Conservation (phyloP, 2,888 invertebrate species). For the Auanema sp. region DNA sequence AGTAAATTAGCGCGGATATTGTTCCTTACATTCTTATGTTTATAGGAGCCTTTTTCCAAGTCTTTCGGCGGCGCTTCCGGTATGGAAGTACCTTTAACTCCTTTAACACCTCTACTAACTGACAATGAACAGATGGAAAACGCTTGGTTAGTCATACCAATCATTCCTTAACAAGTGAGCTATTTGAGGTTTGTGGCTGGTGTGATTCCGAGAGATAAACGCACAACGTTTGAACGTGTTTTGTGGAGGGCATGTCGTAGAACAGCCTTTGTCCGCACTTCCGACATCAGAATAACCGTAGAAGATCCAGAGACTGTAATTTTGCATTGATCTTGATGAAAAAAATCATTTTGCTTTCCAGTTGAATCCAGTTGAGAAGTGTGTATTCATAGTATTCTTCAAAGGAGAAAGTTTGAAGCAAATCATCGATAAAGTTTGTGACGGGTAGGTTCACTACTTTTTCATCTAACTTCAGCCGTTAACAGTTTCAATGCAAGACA, state of each 20-base stretch:
- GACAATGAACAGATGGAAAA: constrained; percentile 22
- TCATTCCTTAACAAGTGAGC: neutral
- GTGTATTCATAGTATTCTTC: constrained; percentile 77
- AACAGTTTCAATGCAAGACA: constrained; percentile 85
- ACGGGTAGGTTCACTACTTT: constrained; percentile 72
- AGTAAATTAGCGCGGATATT: neutral
- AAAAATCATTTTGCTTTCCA: constrained; percentile 19
- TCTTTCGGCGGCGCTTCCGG: constrained; percentile 27
- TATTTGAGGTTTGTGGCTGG: constrained; percentile 86
- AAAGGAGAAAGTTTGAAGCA: constrained; percentile 95
- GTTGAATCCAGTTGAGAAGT: constrained; percentile 70
- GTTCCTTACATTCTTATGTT: no score
- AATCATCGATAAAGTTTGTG: constrained; percentile 95
- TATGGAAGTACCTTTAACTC: constrained; percentile 34
- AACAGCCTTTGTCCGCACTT: constrained; percentile 90
- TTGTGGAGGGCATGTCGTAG: constrained; percentile 95
- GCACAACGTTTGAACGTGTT: constrained; percentile 93
- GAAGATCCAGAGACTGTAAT: constrained; percentile 87
- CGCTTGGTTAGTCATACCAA: constrained; percentile 24
- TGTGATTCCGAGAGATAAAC: constrained; percentile 86
- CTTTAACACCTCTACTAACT: constrained; percentile 31
- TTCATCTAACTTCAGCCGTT: neutral
- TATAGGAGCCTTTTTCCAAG: constrained; percentile 25
- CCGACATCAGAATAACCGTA: constrained; percentile 85
- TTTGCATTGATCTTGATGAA: neutral